Conservation (phyloP, 2,888 invertebrate species). For the Amiota mariae region DNA sequence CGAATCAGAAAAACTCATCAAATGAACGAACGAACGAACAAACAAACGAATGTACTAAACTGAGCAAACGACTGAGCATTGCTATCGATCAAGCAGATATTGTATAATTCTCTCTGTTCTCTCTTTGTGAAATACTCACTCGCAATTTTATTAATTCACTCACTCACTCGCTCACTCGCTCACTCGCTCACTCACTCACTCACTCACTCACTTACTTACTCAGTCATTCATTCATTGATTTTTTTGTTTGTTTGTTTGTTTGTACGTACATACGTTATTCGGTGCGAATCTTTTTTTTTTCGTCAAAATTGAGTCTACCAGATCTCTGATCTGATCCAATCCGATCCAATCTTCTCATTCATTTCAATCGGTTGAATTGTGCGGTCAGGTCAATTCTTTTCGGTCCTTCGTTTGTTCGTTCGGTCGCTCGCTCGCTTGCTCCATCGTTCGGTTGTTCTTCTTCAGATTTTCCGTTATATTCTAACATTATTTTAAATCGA, state of each 20-base stretch:
- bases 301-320: neutral
- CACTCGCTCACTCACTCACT: neutral
- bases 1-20: neutral
- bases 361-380: conserved; percentile 4
- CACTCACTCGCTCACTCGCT: too few relatives aligned
- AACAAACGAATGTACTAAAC: neutral
- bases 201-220: neutral
- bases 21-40: neutral
- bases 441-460: too few relatives aligned
- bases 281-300: neutral
- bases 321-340: neutral
- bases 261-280: neutral
- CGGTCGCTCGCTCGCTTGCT: too few relatives aligned
- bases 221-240: neutral
- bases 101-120: too few relatives aligned
- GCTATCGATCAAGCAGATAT: too few relatives aligned
- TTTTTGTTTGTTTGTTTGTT: neutral
- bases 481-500: too few relatives aligned
- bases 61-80: neutral
- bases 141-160: too few relatives aligned
- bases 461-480: too few relatives aligned
- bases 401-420: too few relatives aligned
- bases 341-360: too few relatives aligned
- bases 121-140: too few relatives aligned
- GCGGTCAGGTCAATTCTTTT: too few relatives aligned